Percentiles rank a stretch among this genome's conserved stretches.
phyloP scores from a whole-genome alignment of 1,140 invertebrate species.

The Scaptomyza pallida region DNA sequence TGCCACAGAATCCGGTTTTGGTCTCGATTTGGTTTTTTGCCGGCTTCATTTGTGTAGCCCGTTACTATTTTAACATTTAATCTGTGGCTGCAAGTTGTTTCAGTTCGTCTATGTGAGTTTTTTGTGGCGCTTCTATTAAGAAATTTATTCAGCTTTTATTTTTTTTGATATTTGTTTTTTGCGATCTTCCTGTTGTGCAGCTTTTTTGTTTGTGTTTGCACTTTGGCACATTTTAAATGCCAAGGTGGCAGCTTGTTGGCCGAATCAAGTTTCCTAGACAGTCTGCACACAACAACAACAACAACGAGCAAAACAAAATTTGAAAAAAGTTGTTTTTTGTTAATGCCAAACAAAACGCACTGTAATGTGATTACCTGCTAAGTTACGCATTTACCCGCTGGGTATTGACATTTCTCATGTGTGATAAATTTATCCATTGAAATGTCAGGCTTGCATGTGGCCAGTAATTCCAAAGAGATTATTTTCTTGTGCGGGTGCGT shows the following conservation, averaged over 20 bases:
- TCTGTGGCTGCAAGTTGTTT: conserved; percentile 65
- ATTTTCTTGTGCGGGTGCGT: conserved; percentile 65
- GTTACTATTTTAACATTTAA: conserved; percentile 75
- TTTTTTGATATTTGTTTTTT: conserved; percentile 29
- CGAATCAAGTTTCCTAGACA: conserved; percentile 55
- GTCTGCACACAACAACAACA: conserved; percentile 7
- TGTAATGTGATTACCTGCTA: conserved; percentile 17
- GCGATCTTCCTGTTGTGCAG: conserved; percentile 68
- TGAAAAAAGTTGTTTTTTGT: conserved; percentile 42
- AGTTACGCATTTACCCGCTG: conserved; percentile 39
- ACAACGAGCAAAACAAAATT: no score
- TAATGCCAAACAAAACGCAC: conserved; percentile 61
- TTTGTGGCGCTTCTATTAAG: conserved; percentile 75
- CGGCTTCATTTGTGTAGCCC: conserved; percentile 34
- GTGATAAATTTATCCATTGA: conserved; percentile 69
- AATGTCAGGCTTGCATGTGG: conserved; percentile 60
- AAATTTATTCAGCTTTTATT: conserved; percentile 56
- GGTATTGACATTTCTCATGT: conserved; percentile 45
- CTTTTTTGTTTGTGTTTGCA: conserved; percentile 59
- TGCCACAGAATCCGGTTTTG: conserved; percentile 76
- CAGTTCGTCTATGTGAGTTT: conserved; percentile 18
- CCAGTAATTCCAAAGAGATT: conserved; percentile 15
- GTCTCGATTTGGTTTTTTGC: conserved; percentile 15
- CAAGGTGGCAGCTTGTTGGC: conserved; percentile 58
- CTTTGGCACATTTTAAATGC: conserved; percentile 70